Evolutionary conservation across 1,140 invertebrate genomes (phyloP), one percentile per base, ranked within the genome.

Genomic region (Euglossa dilemma): DNA sequence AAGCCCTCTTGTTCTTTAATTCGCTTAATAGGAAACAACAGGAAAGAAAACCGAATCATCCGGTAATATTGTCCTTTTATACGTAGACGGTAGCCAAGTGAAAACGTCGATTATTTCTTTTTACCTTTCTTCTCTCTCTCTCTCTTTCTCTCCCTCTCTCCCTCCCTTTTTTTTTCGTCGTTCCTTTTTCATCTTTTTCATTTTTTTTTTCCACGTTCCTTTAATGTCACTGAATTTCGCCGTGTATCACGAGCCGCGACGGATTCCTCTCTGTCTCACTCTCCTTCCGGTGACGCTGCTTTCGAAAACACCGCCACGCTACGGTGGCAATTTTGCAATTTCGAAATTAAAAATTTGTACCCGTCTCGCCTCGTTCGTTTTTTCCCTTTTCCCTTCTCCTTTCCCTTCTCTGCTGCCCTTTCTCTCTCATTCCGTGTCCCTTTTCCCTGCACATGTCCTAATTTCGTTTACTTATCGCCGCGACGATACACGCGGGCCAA

Each of bases 1-100:
- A 83, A 89, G 86, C 84, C 83, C 87, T 80, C 87, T 89, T 88
- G 87, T 89, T 88, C 87, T 88, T 89, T 89, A 88, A 89, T 89
- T 89, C 75, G 80, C 59, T 89, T 89, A 76, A 88, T 80, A 83
- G 83, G 86, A 88, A 88, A 89, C 84, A 89, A 89, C 87, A 77
- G 83, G 66, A 82, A 85, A 89, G 86, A 83, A 85, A 89, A 89
- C 84, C 85, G 86, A 88, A 83, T 89, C 86, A 89, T 76, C 79
- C 80, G 84, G 83, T 85, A 88, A 82, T 85, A 89, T 85, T 85
- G 84, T 85, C 66, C 86, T 67, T 88, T 87, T 88, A 80, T 88
- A 43, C 54, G 73, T 66, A 72, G 69, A 87, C 67, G 77, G 83
- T 82, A 54, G 76, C 67, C 78, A 86, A 87, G 74, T 84, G 72